These are phyloP conservation scores for Rhinopomastus cyanomelas DNA, from an alignment of 2,113 vertebrate genomes.

Conservation along the genomic window DNA sequence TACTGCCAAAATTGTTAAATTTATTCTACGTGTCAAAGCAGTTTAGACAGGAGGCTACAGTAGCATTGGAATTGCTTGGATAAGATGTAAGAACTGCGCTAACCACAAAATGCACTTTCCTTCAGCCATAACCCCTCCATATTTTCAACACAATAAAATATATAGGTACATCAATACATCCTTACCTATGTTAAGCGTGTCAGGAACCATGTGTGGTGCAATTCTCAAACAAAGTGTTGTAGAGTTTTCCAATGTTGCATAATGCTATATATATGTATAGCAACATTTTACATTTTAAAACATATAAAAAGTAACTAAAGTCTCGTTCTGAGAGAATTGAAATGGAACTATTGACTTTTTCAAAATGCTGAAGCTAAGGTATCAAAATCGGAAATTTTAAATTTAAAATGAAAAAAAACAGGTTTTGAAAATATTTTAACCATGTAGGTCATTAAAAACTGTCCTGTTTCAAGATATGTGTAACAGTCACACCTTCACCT, in stretches of 20 bases:
- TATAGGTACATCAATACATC: not conserved
- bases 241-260: not conserved
- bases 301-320: not conserved
- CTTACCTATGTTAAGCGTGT: not conserved
- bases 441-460: not conserved
- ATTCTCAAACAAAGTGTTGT: not conserved
- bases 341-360: not conserved
- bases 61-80: not conserved
- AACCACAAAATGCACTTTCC: not conserved
- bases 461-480: not conserved
- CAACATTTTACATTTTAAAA: rapidly evolving
- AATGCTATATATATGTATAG: not conserved
- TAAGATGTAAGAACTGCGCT: not conserved
- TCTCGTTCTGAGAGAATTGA: not conserved
- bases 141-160: not conserved
- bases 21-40: not conserved
- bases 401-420: not conserved
- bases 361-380: not conserved
- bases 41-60: not conserved
- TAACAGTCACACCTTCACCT: not conserved
- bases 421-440: not conserved
- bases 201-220: not conserved
- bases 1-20: not conserved
- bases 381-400: not conserved
- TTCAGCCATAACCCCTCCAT: not conserved